Base-by-base conservation (phyloP, 2,888 invertebrate genomes). In the Lithophane leautieri region DNA sequence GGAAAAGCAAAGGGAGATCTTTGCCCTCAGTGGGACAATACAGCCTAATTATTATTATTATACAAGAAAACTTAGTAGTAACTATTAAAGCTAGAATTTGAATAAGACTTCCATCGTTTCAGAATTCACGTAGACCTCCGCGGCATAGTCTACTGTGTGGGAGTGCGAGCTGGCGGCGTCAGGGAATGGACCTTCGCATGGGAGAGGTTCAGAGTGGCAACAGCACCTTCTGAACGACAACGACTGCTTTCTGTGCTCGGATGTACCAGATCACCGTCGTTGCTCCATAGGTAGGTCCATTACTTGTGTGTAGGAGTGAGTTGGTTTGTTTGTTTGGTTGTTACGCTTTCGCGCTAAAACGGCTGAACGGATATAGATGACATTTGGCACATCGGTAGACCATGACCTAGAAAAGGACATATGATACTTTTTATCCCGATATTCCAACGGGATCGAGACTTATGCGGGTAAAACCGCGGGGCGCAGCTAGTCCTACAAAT, bases 151-250 rank as follows among this genome's bases (percentile, higher is more conserved):
- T 99, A 99, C 94, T 99, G 99, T 91, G 98, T 98, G 2, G 99
- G 98, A 0, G 97, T 99, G 12, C 97, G 97, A 74, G 97, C 98
- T 16, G 99, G 99, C 0, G 98, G 98, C 0, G 98, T 98, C 84
- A 96, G 97, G 0, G 99, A 99, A 91, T 99, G 99, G 99, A 97
- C 98, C 82, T 99, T 99, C 92, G 98, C 98, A 0, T 99, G 98
- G 97, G 97, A 98, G 66, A 97, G 98, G 50, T 99, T 98, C 91
- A 92, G 97, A 56, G 97, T 97, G 7, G 97, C 98, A 3, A 98
- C 98, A 82, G 98, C 98, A 0, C 98, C 98, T 0, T 98, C 98
- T 0, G 99, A 99, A 92, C 97, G 98, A 87, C 98, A 98, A 84
- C 96, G 98, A 14, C 94, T 99, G 14, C 95, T 99, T 22, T 97